These are phyloP conservation scores for Burhinus oedicnemus DNA, from an alignment of 2,113 vertebrate genomes.

Conservation along the genomic window DNA sequence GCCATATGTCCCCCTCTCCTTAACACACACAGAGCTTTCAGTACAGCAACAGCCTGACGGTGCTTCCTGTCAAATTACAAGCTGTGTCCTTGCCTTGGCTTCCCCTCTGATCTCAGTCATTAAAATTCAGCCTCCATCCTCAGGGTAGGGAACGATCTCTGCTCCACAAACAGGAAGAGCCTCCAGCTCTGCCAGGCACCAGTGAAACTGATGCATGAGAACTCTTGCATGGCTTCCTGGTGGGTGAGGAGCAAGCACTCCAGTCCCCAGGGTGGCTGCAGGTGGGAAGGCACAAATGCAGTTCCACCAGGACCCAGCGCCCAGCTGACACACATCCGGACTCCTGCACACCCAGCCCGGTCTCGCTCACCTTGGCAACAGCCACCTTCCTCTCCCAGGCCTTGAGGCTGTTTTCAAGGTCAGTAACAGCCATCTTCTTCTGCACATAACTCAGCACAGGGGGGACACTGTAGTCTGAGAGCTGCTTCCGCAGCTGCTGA, in stretches of 20 bases:
- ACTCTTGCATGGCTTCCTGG: accelerated
- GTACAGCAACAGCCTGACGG: background rate
- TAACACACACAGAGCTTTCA: background rate
- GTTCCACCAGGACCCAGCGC: background rate
- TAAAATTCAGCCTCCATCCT: background rate
- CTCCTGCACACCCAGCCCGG: background rate
- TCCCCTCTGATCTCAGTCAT: background rate
- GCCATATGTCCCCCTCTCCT: background rate
- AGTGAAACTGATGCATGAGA: accelerated
- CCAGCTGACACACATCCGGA: accelerated
- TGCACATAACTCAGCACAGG: conserved; percentile 71
- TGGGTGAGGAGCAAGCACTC: accelerated
- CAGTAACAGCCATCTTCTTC: conserved; percentile 54
- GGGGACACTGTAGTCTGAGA: conserved; percentile 65
- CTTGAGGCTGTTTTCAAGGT: conserved; percentile 72
- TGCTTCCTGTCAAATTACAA: background rate
- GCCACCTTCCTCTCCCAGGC: conserved; percentile 81
- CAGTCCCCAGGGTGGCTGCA: background rate
- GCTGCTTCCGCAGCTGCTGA: conserved; percentile 61
- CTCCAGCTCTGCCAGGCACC: background rate
- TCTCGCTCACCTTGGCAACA: conserved; percentile 71
- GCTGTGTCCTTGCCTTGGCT: background rate
- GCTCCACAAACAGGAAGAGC: background rate
- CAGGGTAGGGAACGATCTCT: accelerated
- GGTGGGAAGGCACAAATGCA: background rate